Evolutionary conservation across 2,113 vertebrate species (phyloP).

Genomic region (Leptosomus discolor): DNA sequence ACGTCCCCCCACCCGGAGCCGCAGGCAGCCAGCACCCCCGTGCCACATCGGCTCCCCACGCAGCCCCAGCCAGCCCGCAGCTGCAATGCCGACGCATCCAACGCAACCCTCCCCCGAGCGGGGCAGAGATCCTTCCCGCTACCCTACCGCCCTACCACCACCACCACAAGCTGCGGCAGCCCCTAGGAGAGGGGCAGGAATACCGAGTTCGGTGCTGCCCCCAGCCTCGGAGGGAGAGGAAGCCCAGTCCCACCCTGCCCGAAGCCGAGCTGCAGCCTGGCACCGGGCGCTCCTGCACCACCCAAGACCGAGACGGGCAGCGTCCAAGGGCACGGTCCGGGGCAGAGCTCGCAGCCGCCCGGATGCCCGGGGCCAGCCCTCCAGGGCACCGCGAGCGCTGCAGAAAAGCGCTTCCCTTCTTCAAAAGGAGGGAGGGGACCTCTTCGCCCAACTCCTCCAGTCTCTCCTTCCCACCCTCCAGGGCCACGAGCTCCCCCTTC

Average conservation of each 20-base stretch:
- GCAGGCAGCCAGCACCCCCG: neutral
- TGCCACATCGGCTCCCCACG: accelerated
- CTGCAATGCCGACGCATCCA: accelerated
- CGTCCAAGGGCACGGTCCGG: accelerated
- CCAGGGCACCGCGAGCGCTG: accelerated
- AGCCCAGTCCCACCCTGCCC: neutral
- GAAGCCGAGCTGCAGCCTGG: neutral
- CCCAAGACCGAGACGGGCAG: accelerated
- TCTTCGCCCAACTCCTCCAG: neutral
- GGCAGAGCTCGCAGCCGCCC: neutral
- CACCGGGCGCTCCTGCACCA: neutral
- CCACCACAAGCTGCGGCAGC: neutral
- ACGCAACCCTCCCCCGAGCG: accelerated
- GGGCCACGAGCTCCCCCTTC: neutral
- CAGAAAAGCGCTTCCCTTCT: neutral
- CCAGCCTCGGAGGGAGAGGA: neutral
- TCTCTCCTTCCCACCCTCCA: neutral
- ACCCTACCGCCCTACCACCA: neutral
- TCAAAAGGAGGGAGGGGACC: neutral
- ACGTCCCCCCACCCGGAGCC: accelerated
- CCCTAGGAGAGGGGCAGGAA: neutral
- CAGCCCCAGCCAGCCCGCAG: neutral
- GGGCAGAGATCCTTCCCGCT: neutral
- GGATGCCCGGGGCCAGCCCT: neutral
- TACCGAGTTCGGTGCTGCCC: accelerated